phyloP scores from a whole-genome alignment of 2,113 vertebrate genomes.

The Rhinogobius similis region DNA sequence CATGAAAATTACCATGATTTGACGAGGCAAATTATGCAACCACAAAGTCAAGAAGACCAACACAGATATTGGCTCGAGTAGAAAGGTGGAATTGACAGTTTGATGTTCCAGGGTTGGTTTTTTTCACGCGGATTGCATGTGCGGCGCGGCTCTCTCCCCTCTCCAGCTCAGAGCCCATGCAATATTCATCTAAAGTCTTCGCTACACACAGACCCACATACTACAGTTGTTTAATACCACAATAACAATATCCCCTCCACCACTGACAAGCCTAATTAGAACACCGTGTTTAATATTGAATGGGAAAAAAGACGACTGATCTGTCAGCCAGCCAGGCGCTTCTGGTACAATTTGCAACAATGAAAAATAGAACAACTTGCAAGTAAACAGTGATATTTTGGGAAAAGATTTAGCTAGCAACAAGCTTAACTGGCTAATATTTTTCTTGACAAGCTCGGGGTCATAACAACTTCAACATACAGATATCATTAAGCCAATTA shows the following conservation, averaged over 20 bases:
- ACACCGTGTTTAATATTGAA: conserved; percentile 17
- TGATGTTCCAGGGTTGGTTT: background rate
- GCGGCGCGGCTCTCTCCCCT: background rate
- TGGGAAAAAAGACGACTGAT: background rate
- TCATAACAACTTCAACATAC: background rate
- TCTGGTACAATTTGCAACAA: background rate
- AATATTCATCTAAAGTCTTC: conserved; percentile 48
- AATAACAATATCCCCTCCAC: conserved; percentile 16
- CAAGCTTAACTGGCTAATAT: background rate
- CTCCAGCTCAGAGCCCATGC: conserved; percentile 24
- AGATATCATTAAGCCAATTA: background rate
- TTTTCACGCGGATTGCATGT: conserved; percentile 11
- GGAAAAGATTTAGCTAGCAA: background rate
- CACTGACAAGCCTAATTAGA: conserved; percentile 42
- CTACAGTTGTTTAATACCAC: conserved; percentile 48
- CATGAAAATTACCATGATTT: background rate
- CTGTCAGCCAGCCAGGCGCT: background rate
- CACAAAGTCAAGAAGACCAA: conserved; percentile 21
- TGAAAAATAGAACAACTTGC: background rate
- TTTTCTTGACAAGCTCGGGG: background rate
- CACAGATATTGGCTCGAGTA: conserved; percentile 5
- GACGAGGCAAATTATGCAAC: conserved; percentile 44
- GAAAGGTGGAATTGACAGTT: conserved; percentile 33
- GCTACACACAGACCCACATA: conserved; percentile 11
- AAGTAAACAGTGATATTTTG: background rate